These are phyloP conservation scores for Congeria kusceri DNA, from an alignment of 2,888 invertebrate genomes.

Conservation along the genomic window DNA sequence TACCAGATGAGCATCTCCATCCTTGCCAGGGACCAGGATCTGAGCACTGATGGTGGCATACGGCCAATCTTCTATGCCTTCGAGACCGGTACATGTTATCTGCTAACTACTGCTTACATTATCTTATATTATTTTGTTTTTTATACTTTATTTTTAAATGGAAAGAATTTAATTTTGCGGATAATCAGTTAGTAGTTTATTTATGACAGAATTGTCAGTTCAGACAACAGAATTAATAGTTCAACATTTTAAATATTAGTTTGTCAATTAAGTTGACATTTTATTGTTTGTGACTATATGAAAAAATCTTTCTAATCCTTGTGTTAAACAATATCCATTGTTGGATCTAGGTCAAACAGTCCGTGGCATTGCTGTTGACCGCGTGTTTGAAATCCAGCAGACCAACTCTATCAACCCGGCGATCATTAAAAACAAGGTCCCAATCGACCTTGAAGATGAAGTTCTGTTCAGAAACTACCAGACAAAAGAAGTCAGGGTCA, in stretches of 20 bases:
- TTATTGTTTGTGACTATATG: no score
- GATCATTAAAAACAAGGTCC: constrained; percentile 22
- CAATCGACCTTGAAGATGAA: constrained; percentile 45
- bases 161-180: no score
- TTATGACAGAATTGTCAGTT: no score
- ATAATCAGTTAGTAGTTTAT: no score
- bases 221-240: no score
- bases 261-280: no score
- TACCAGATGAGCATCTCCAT: not conserved
- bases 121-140: no score
- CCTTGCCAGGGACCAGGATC: constrained; percentile 36
- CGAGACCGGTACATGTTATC: constrained; percentile 2
- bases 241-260: no score
- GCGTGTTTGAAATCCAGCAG: constrained; percentile 6
- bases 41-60: not conserved
- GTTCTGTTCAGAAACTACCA: constrained; percentile 18
- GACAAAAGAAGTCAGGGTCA: not conserved
- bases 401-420: constrained; percentile 16
- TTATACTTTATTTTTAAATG: no score
- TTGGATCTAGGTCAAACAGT: constrained; percentile 14
- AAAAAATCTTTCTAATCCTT: no score
- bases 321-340: no score
- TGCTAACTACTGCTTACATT: no score
- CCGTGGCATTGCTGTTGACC: constrained; percentile 10
- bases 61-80: constrained; percentile 19